Base-by-base conservation (phyloP, 2,113 vertebrate species). In the Odontophorus gujanensis region DNA sequence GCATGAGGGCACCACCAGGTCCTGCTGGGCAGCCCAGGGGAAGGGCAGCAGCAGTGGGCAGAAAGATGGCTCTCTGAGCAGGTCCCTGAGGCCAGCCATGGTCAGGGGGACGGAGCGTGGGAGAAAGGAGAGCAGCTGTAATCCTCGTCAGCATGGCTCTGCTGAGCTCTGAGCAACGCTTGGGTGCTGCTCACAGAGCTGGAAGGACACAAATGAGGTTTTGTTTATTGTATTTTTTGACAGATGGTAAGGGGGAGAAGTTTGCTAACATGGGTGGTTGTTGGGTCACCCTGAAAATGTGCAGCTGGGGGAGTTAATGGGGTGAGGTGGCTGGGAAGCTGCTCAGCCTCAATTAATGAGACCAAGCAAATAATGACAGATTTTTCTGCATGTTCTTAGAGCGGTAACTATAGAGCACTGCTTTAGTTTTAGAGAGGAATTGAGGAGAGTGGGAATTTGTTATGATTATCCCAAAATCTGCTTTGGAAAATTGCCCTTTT, bases 391-490 rank as follows among this genome's bases (percentile, higher is more conserved):
- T 14, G 11, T 61, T 69, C 17, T 40, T 83, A 38, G 32, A 30
- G 30, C 9, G 32, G 26, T 15, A 75, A 50, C 58, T 40, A 7
- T 40, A 7, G 48, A 32, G 28, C 1, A 16, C 14, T 0, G 0
- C 25, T 42, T 80, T 65, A 8, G 7, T 42, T 88, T 76, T 68
- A 25, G 59, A 86, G n/a, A 20, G 38, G 30, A 48, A n/a, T n/a
- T 22, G 51, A 20, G 36, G 12, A 34, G 45, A 66, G 42, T 10
- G 28, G 34, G 24, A 26, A 6, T 11, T 38, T 7, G 82, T 36
- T 61, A 22, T 18, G 3, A 63, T 68, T 36, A 26, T 59, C 24
- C 57, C 66, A 43, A 85, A 85, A 82, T 10, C 40, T n/a, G 3
- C 38, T 26, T n/a, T 6, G 26, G 32, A 79, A 85, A 66, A 8